phyloP scores from a whole-genome alignment of 2,113 vertebrate species.

The Podarcis cretensis region DNA sequence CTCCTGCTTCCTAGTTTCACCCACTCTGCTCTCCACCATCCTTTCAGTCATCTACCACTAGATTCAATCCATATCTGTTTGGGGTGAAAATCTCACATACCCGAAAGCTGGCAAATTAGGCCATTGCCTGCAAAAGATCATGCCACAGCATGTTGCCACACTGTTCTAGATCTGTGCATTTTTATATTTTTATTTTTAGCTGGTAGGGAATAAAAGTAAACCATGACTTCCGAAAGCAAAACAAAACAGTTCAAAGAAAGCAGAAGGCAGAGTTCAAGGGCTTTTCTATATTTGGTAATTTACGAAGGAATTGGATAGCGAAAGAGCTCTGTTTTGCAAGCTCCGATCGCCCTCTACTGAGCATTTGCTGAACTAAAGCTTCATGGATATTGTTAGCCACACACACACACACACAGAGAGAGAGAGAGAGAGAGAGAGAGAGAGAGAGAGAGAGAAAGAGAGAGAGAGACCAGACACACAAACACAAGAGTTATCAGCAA shows the following conservation, averaged over 20 bases:
- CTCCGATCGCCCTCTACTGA: constrained; percentile 31
- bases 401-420: too few species aligned
- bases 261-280: not conserved
- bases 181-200: not conserved
- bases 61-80: not conserved
- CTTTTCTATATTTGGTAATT: not conserved
- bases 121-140: not conserved
- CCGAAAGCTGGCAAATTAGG: not conserved
- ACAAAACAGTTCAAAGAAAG: not conserved
- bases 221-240: too few species aligned
- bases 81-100: not conserved
- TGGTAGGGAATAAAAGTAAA: not conserved
- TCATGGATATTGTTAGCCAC: not conserved
- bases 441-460: too few species aligned
- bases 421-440: too few species aligned
- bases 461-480: too few species aligned
- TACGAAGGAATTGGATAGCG: not conserved
- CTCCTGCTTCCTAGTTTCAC: not conserved
- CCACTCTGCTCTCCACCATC: not conserved
- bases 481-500: too few species aligned
- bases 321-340: not conserved
- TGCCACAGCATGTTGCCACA: not conserved
- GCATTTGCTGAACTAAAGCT: not conserved
- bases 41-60: not conserved
- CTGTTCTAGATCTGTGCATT: not conserved